Evolutionary conservation across 1,140 invertebrate genomes (phyloP), one percentile per base, ranked within the genome.

Genomic region (Pseudomyrmex gracilis): DNA sequence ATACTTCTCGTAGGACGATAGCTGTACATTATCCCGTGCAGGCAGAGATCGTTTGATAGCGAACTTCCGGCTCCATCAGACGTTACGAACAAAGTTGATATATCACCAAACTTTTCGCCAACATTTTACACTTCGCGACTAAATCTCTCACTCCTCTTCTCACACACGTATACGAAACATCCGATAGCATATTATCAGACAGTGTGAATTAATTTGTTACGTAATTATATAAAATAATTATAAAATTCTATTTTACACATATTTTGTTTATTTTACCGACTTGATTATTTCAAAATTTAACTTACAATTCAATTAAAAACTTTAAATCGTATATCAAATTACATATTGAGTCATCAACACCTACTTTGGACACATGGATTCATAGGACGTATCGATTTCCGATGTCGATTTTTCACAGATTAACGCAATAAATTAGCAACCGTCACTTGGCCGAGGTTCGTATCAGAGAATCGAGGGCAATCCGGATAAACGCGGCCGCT

Each of bases 61-160:
- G 66, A 80, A 71, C 53, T 80, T 80, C 64, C 64, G 64, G 34
- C 64, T 70, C 34, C n/a, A 24, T 70, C 64, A 70, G 20, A 9
- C 9, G 60, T 43, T 63, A 63, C 34, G 74, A 70, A 49, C 76
- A 47, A 70, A 70, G 51, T 70, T 58, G 76, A 80, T 58, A 66
- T 47, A 80, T 80, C 53, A 55, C 34, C 20, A 17, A 80, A 80
- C 53, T 80, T 71, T 71, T 60, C 15, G 51, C 34, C 15, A 13
- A 68, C 74, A 58, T 58, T 58, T 20, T 71, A 55, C 43, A 49
- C 34, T 22, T 71, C 34, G 5, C 34, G 24, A 66, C 15, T 47
- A 2, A 43, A 43, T 20, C n/a, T 7, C 12, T 3, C 10, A 24
- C 15, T 34, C 5, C 34, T 34, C 34, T 34, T 34, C 34, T 34